These are phyloP conservation scores for Odontamblyopus rebecca DNA, from an alignment of 2,797 vertebrate species.

Conservation along the genomic window DNA sequence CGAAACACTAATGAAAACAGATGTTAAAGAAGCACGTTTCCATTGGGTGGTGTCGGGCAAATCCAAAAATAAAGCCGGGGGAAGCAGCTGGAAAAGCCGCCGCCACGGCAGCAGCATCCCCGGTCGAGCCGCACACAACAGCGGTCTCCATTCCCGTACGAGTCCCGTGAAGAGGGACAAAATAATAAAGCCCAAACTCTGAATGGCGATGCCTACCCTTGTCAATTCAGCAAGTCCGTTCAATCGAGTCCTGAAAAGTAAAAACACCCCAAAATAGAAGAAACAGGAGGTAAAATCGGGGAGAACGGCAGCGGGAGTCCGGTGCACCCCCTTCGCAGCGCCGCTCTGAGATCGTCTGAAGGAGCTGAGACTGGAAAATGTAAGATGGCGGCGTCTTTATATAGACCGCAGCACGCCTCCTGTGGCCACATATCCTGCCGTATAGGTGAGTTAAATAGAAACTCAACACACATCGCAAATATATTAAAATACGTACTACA, in stretches of 20 bases:
- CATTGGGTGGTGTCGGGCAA: conserved; percentile 28
- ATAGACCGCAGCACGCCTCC: conserved; percentile 77
- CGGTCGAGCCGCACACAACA: conserved; percentile 56
- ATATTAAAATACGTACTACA: neutral
- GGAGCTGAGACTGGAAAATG: conserved; percentile 68
- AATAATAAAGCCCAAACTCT: conserved; percentile 38
- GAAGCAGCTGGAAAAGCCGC: conserved; percentile 50
- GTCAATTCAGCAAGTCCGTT: conserved; percentile 70
- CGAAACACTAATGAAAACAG: neutral
- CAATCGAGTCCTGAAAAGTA: conserved; percentile 58
- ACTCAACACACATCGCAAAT: conserved; percentile 13
- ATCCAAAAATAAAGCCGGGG: conserved; percentile 44
- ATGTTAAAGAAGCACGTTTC: conserved; percentile 19
- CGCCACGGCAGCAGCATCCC: conserved; percentile 45
- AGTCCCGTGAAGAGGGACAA: conserved; percentile 32
- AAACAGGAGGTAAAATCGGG: conserved; percentile 52
- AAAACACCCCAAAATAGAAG: conserved; percentile 55
- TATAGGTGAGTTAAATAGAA: conserved; percentile 68
- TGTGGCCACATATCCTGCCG: conserved; percentile 74
- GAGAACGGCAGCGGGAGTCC: conserved; percentile 63
- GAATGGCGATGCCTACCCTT: conserved; percentile 72
- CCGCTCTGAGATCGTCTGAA: conserved; percentile 12
- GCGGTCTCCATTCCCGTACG: conserved; percentile 44
- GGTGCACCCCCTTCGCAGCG: conserved; percentile 61
- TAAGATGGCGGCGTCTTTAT: conserved; percentile 83